Evolutionary conservation across 2,888 invertebrate species (phyloP).

Genomic region (Pseudococcus viburni): DNA sequence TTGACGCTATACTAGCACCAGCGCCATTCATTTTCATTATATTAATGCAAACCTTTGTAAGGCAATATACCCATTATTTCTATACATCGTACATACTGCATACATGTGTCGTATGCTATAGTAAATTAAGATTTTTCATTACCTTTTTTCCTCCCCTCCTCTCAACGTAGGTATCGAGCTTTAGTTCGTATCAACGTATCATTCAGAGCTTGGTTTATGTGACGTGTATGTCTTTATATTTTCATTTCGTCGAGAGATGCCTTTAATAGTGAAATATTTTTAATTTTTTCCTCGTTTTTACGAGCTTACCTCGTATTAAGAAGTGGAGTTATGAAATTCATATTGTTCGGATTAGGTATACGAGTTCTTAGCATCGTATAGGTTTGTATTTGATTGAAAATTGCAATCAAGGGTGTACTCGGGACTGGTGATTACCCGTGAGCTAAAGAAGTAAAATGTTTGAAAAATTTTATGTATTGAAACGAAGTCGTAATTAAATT

Average conservation of each 20-base stretch:
- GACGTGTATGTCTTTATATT: conserved; percentile 27
- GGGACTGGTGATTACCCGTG: neutral
- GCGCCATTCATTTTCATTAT: conserved; percentile 25
- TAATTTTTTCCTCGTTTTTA: neutral
- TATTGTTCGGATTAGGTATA: neutral
- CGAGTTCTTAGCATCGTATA: neutral
- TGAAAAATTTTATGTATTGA: too few species aligned
- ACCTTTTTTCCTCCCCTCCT: neutral
- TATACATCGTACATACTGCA: neutral
- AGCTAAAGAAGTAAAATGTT: too few species aligned
- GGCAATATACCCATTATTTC: conserved; percentile 33
- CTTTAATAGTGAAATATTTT: neutral
- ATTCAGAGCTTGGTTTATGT: neutral
- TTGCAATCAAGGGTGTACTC: neutral
- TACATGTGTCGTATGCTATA: neutral
- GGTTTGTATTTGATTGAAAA: neutral
- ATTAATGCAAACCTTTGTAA: conserved; percentile 51
- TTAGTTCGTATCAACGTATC: neutral
- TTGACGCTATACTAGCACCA: neutral
- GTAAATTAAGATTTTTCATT: conserved; percentile 49
- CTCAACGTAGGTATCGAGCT: neutral
- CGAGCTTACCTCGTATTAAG: neutral
- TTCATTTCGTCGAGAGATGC: neutral
- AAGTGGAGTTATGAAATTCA: neutral
- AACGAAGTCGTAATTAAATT: too few species aligned